These are phyloP conservation scores for Psilopogon haemacephalus DNA, from an alignment of 2,113 vertebrate genomes.

Conservation along the genomic window DNA sequence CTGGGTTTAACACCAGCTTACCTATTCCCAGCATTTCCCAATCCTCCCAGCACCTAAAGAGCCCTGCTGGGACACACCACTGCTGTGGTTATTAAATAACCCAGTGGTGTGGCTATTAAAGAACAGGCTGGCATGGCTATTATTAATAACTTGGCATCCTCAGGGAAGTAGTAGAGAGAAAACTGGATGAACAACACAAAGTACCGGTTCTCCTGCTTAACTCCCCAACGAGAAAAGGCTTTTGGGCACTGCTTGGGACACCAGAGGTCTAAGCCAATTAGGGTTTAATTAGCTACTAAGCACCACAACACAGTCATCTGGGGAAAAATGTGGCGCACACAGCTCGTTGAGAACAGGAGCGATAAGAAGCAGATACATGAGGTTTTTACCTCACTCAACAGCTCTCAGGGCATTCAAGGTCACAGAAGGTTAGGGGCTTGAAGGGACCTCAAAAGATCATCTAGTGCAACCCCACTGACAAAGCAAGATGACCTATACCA, in stretches of 20 bases:
- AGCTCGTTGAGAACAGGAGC: background rate
- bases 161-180: background rate
- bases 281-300: fast-evolving
- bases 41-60: background rate
- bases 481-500: no score
- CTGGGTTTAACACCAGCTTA: background rate
- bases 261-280: background rate
- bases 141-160: background rate
- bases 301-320: background rate
- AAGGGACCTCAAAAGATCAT: no score
- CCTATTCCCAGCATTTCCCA: background rate
- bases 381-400: no score
- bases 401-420: no score
- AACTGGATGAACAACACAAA: background rate
- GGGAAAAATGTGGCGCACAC: background rate
- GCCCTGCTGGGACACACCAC: fast-evolving
- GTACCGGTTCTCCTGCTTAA: background rate
- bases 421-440: no score
- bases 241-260: background rate
- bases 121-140: background rate
- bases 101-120: background rate
- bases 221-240: background rate
- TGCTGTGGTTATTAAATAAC: background rate
- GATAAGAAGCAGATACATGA: background rate
- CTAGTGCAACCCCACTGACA: no score